These are phyloP conservation scores for Zoanthus sansibaricus DNA, from an alignment of 92 coral and sea anemone species.

Conservation along the genomic window DNA sequence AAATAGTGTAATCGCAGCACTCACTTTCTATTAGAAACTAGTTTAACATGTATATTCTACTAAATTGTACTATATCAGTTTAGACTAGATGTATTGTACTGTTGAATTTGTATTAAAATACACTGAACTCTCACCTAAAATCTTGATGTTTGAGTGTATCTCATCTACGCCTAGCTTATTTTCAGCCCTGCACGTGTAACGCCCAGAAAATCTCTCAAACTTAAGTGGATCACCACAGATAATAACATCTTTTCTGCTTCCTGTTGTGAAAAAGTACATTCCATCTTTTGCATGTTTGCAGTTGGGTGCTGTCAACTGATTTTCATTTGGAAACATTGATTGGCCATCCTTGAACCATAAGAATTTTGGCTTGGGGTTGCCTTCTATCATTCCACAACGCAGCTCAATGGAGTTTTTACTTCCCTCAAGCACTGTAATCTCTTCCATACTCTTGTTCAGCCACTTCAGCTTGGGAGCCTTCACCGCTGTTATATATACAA, in stretches of 20 bases:
- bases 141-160: neutral
- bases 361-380: slow-evolving; percentile 9
- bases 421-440: slow-evolving; percentile 18
- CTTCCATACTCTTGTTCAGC: neutral
- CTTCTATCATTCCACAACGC: slow-evolving; percentile 3
- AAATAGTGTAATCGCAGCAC: no score
- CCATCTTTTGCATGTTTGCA: slow-evolving; percentile 41
- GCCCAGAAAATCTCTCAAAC: slow-evolving; percentile 13
- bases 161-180: neutral
- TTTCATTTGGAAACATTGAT: neutral
- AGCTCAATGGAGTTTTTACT: neutral
- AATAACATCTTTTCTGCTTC: slow-evolving; percentile 21
- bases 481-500: slow-evolving; percentile 8
- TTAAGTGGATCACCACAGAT: slow-evolving; percentile 20
- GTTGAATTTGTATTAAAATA: no score
- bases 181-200: slow-evolving; percentile 31
- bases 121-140: slow-evolving; percentile 13
- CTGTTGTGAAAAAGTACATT: slow-evolving; percentile 9
- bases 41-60: no score
- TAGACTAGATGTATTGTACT: no score
- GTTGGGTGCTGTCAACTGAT: slow-evolving; percentile 3
- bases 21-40: no score
- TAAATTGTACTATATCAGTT: no score
- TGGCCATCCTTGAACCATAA: slow-evolving; percentile 1
- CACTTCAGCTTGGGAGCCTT: slow-evolving; percentile 15